Conservation (phyloP, 2,797 vertebrate species). For the Falco berigora region DNA sequence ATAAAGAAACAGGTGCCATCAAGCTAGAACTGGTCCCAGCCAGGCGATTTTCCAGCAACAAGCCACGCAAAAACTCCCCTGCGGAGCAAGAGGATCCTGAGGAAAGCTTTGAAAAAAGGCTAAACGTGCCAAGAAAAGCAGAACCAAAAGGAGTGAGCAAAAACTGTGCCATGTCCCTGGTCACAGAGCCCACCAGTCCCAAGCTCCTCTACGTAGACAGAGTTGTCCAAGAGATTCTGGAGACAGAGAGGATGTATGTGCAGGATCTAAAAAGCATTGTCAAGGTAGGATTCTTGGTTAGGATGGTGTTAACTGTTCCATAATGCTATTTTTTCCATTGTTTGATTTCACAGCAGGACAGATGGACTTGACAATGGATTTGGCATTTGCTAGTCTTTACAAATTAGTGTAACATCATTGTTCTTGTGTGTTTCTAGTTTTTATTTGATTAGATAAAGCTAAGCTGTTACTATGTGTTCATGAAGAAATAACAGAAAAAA, state of each 20-base stretch:
- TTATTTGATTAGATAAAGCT: not conserved
- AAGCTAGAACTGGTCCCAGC: slow-evolving; percentile 89
- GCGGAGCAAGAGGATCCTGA: slow-evolving; percentile 18
- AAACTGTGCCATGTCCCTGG: slow-evolving; percentile 42
- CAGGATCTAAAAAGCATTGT: slow-evolving; percentile 93
- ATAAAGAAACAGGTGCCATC: slow-evolving; percentile 88
- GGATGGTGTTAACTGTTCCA: not conserved
- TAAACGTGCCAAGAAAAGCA: slow-evolving; percentile 46
- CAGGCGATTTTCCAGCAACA: slow-evolving; percentile 70
- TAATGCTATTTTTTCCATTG: not conserved
- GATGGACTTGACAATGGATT: not conserved
- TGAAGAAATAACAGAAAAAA: not conserved
- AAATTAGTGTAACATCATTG: not conserved
- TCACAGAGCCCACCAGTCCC: slow-evolving; percentile 75
- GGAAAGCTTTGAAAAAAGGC: slow-evolving; percentile 32
- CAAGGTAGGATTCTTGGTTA: slow-evolving; percentile 77
- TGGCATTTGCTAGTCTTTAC: not conserved
- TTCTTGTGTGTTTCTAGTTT: not conserved
- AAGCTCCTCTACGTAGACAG: slow-evolving; percentile 91
- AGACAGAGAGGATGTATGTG: slow-evolving; percentile 94
- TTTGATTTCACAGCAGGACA: not conserved
- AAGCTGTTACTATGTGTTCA: not conserved
- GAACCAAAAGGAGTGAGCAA: slow-evolving; percentile 54
- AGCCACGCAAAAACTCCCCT: slow-evolving; percentile 21
- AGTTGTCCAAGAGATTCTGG: slow-evolving; percentile 95